Evolutionary conservation across 1,140 invertebrate species (phyloP).

Genomic region (Sipha flava): DNA sequence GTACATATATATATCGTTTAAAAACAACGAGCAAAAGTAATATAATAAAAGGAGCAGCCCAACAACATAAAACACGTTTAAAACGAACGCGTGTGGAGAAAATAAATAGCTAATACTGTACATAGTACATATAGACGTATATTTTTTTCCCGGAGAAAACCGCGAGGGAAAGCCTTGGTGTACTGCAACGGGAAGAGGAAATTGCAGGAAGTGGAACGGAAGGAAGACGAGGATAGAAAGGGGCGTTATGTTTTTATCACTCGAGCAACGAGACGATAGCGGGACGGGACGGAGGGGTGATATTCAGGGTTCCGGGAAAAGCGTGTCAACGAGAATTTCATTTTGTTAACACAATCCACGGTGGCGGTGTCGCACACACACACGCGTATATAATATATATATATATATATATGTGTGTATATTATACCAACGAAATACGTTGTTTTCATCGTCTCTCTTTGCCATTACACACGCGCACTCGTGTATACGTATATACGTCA

Average conservation of each 20-base stretch:
- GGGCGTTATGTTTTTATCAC: slow-evolving; percentile 32
- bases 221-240: not conserved
- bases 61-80: slow-evolving; percentile 27
- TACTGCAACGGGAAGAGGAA: not conserved
- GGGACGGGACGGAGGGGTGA: not conserved
- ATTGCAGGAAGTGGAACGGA: not conserved
- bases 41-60: slow-evolving; percentile 22
- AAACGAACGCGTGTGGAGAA: slow-evolving; percentile 25
- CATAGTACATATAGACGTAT: not conserved
- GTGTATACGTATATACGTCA: not conserved
- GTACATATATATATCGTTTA: slow-evolving; percentile 17
- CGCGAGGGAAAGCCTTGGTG: not conserved
- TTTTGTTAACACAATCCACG: slow-evolving; percentile 31
- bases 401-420: too few species aligned
- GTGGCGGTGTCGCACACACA: not conserved
- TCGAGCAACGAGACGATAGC: not conserved
- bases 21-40: slow-evolving; percentile 25
- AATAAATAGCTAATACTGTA: slow-evolving; percentile 24
- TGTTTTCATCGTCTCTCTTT: not conserved
- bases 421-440: too few species aligned
- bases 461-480: not conserved
- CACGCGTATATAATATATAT: not conserved
- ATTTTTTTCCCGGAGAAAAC: slow-evolving; percentile 1
- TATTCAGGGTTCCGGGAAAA: slow-evolving; percentile 22
- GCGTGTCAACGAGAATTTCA: slow-evolving; percentile 32